A percentile compares a stretch with the other conserved stretches of the same genome.
phyloP scores from a whole-genome alignment of 2,113 vertebrate species.

The Conger conger region DNA sequence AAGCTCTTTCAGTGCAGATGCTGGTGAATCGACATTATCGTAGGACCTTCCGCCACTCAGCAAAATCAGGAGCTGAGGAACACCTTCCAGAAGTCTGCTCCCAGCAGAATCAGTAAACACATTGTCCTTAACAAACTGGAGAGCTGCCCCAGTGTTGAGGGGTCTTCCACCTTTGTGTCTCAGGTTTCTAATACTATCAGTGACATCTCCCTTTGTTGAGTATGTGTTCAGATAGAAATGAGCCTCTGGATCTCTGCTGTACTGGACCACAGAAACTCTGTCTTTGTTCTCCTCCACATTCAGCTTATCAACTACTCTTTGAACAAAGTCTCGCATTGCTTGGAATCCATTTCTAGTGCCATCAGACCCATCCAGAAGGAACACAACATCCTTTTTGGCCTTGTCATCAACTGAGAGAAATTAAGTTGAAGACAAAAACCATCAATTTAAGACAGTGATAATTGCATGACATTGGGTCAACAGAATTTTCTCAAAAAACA shows the following conservation, averaged over 20 bases:
- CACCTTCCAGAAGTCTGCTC: conserved; percentile 30
- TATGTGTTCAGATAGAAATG: conserved; percentile 61
- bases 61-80: conserved; percentile 52
- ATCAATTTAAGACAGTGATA: too few species aligned
- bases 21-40: conserved; percentile 41
- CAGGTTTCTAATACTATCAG: conserved; percentile 15
- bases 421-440: neutral
- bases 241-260: conserved; percentile 61
- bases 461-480: too few species aligned
- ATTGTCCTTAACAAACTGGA: conserved; percentile 14
- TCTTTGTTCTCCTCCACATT: conserved; percentile 59
- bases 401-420: conserved; percentile 39
- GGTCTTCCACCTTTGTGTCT: conserved; percentile 62
- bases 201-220: too few species aligned
- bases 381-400: conserved; percentile 66
- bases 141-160: conserved; percentile 40
- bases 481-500: too few species aligned
- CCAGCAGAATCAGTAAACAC: conserved; percentile 21
- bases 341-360: conserved; percentile 43
- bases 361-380: conserved; percentile 74
- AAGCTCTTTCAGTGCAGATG: conserved; percentile 37
- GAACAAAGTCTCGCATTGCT: conserved; percentile 65
- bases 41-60: conserved; percentile 44
- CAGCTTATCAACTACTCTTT: conserved; percentile 56
- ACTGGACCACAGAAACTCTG: conserved; percentile 68